Evolutionary conservation across 2,888 invertebrate genomes (phyloP).

Genomic region (Drosophila acutilabella): DNA sequence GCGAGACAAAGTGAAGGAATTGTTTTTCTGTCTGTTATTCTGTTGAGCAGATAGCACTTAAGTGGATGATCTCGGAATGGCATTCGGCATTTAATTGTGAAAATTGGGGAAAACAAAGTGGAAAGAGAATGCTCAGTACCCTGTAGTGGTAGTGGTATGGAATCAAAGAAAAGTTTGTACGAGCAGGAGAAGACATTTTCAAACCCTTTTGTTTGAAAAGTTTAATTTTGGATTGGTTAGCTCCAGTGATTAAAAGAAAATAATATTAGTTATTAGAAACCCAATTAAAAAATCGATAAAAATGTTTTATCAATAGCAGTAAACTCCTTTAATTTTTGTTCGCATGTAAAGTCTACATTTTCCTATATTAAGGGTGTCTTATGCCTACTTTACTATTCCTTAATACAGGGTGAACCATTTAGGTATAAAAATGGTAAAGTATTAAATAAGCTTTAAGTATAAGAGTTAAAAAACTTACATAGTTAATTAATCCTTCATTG

Average conservation of each 20-base stretch:
- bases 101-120: not conserved
- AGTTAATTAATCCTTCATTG: conserved; percentile 7
- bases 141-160: not conserved
- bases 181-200: too few species aligned
- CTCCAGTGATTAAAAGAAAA: too few species aligned
- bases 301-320: too few species aligned
- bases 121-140: not conserved
- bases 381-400: too few species aligned
- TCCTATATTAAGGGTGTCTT: too few species aligned
- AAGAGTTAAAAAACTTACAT: conserved; percentile 28
- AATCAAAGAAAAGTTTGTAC: not conserved
- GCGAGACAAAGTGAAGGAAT: conserved; percentile 19
- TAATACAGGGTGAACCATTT: not conserved
- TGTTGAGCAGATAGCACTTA: conserved; percentile 4
- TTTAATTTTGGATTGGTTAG: too few species aligned
- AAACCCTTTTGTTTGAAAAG: too few species aligned
- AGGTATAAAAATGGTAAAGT: not conserved
- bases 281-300: too few species aligned
- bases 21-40: not conserved
- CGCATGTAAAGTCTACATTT: too few species aligned
- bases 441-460: not conserved
- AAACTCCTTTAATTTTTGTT: too few species aligned
- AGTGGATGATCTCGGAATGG: conserved; percentile 24
- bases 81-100: conserved; percentile 58
- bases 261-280: too few species aligned